Evolutionary conservation across 2,113 vertebrate genomes (phyloP).

Genomic region (Odocoileus hemionus): DNA sequence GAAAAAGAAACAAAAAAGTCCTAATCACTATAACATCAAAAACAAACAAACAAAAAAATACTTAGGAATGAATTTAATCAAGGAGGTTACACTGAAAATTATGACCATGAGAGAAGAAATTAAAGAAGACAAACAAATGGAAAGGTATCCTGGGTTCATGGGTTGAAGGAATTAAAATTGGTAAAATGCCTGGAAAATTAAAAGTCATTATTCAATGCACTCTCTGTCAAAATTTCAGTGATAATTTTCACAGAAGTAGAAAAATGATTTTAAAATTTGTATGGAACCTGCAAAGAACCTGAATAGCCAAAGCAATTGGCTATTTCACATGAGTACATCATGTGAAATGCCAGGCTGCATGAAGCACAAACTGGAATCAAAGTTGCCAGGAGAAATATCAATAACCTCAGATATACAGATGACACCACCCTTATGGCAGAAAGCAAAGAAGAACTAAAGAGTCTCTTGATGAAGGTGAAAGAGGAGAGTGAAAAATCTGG

Average conservation of each 20-base stretch:
- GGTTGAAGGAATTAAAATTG: not conserved
- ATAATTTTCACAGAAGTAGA: not conserved
- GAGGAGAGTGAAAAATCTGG: not conserved
- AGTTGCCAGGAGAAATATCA: not conserved
- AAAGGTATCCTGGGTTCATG: not conserved
- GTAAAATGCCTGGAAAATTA: not conserved
- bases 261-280: not conserved
- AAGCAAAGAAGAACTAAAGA: not conserved
- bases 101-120: not conserved
- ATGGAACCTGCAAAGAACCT: not conserved
- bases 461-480: not conserved
- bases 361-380: not conserved
- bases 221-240: not conserved
- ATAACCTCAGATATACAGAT: not conserved
- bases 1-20: not conserved
- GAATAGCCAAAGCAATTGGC: not conserved
- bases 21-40: not conserved
- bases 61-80: not conserved
- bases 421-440: not conserved
- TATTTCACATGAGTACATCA: too few relatives aligned
- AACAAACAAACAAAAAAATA: not conserved
- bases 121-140: not conserved
- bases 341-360: not conserved
- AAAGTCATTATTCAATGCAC: not conserved
- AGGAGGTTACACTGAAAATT: not conserved